Conservation (phyloP, 2,797 vertebrate genomes). For the Protonibea diacanthus region DNA sequence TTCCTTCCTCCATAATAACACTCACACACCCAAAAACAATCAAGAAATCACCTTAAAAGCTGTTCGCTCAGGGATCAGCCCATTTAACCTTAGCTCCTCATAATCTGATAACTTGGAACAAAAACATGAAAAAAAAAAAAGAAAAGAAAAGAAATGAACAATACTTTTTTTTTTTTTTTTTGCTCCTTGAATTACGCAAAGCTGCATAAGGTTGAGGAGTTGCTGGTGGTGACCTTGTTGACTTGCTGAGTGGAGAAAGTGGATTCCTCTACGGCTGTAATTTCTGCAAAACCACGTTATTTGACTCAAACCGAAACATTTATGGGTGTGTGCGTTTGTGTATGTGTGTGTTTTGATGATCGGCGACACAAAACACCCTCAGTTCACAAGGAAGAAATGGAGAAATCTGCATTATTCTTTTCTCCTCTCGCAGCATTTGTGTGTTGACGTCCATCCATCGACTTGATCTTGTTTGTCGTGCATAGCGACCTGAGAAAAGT, state of each 20-base stretch:
- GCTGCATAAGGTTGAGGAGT: slow-evolving; percentile 23
- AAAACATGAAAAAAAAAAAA: slow-evolving; percentile 20
- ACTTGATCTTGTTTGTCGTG: neutral
- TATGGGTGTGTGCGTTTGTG: slow-evolving; percentile 7
- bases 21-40: slow-evolving; percentile 62
- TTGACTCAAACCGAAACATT: slow-evolving; percentile 30
- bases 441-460: neutral
- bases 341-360: slow-evolving; percentile 14
- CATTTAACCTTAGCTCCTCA: slow-evolving; percentile 50
- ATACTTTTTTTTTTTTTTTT: slow-evolving; percentile 8
- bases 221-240: slow-evolving; percentile 30
- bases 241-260: slow-evolving; percentile 63
- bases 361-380: slow-evolving; percentile 8
- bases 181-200: slow-evolving; percentile 60
- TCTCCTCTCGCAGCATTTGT: neutral
- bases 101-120: slow-evolving; percentile 59
- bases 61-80: slow-evolving; percentile 53
- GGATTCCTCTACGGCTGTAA: slow-evolving; percentile 32
- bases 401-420: slow-evolving; percentile 11
- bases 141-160: neutral
- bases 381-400: neutral
- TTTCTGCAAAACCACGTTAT: slow-evolving; percentile 58
- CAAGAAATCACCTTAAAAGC: slow-evolving; percentile 65
- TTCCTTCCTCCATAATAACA: slow-evolving; percentile 82
- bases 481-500: neutral